A percentile compares a stretch with the other conserved stretches of the same genome.
Evolutionary conservation across 2,888 invertebrate genomes (phyloP).

Genomic region (Pelosia muscerda): DNA sequence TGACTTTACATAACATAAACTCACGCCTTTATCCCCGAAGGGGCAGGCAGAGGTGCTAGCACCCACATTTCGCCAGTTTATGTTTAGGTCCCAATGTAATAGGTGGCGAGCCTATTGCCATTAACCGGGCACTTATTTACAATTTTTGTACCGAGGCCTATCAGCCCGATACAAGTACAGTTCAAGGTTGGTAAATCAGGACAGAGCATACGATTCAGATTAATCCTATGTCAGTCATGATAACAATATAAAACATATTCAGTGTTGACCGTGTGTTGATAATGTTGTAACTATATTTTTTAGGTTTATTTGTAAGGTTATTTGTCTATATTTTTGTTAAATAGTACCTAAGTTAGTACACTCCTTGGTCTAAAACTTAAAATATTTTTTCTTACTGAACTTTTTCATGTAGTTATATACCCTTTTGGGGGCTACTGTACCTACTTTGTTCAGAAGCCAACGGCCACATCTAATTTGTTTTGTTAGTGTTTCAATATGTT

Average conservation of each 20-base stretch:
- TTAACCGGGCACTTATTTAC: too few relatives aligned
- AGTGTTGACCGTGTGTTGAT: too few relatives aligned
- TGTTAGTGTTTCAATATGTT: not conserved
- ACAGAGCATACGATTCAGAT: constrained; percentile 1
- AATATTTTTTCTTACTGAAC: too few relatives aligned
- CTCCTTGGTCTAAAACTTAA: too few relatives aligned
- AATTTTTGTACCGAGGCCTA: constrained; percentile 7
- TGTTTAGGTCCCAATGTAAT: too few relatives aligned
- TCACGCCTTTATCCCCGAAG: too few relatives aligned
- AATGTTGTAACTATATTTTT: not conserved
- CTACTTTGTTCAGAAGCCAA: not conserved
- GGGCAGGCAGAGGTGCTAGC: too few relatives aligned
- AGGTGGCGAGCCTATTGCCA: too few relatives aligned
- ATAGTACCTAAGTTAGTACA: too few relatives aligned
- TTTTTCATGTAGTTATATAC: too few relatives aligned
- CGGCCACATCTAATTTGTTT: not conserved
- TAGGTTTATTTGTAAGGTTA: not conserved
- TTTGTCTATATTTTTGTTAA: not conserved
- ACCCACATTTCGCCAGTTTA: too few relatives aligned
- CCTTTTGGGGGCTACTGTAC: not conserved
- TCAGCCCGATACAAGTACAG: constrained; percentile 13
- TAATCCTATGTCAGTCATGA: constrained; percentile 8
- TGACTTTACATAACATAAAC: too few relatives aligned
- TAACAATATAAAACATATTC: not conserved
- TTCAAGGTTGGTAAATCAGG: constrained; percentile 18